Evolutionary conservation across 2,797 vertebrate genomes (phyloP).

Genomic region (Onychomys leucogaster): DNA sequence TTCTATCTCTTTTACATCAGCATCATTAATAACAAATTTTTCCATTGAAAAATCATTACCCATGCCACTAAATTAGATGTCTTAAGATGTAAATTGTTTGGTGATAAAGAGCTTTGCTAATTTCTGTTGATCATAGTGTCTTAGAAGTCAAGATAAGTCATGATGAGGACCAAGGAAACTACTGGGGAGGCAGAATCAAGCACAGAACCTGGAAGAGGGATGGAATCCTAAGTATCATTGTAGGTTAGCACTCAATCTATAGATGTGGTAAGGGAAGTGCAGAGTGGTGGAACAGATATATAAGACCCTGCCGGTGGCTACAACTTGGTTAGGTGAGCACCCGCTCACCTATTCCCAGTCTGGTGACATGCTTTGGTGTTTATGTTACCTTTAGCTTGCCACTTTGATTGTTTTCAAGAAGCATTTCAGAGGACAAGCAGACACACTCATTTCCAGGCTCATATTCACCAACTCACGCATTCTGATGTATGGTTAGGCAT

Average conservation of each 20-base stretch:
- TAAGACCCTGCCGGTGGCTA: not conserved
- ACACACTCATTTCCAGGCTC: not conserved
- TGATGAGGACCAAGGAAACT: not conserved
- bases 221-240: not conserved
- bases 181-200: not conserved
- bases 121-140: not conserved
- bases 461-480: rapidly evolving
- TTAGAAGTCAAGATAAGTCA: not conserved
- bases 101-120: not conserved
- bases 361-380: not conserved
- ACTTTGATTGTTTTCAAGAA: not conserved
- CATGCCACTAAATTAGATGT: not conserved
- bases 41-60: not conserved
- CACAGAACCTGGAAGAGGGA: not conserved
- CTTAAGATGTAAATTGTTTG: not conserved
- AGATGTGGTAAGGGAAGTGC: not conserved
- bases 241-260: not conserved
- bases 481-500: not conserved
- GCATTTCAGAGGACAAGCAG: conserved; percentile 8
- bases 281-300: not conserved
- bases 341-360: not conserved
- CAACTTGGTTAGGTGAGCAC: not conserved
- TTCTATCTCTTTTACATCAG: not conserved
- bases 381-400: not conserved
- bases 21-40: not conserved